These are phyloP conservation scores for Alca torda DNA, from an alignment of 2,797 vertebrate species.

Conservation along the genomic window DNA sequence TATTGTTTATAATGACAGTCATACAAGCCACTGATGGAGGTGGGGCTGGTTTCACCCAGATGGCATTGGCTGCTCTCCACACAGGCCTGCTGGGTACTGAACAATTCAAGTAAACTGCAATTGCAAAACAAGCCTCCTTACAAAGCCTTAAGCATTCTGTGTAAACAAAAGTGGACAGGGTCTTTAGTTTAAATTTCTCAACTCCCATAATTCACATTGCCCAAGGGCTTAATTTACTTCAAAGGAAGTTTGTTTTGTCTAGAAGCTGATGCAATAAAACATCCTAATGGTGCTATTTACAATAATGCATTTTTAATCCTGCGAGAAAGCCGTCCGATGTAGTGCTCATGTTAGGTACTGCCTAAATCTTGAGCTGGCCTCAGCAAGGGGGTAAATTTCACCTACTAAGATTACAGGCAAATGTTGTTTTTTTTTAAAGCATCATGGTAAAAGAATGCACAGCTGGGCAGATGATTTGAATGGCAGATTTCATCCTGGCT, in stretches of 20 bases:
- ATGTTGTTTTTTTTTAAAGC: neutral
- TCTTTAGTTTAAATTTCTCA: slow-evolving; percentile 52
- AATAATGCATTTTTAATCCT: slow-evolving; percentile 44
- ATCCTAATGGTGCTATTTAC: slow-evolving; percentile 43
- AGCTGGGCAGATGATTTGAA: slow-evolving; percentile 53
- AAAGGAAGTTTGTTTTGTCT: slow-evolving; percentile 61
- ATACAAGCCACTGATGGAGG: neutral
- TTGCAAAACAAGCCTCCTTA: slow-evolving; percentile 39
- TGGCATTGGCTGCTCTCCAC: slow-evolving; percentile 2
- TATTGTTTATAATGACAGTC: neutral
- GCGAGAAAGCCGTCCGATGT: neutral
- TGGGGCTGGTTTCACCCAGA: neutral
- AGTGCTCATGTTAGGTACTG: neutral
- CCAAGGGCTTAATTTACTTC: slow-evolving; percentile 59
- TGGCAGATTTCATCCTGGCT: slow-evolving; percentile 20
- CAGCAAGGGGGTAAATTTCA: slow-evolving; percentile 7
- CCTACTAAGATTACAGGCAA: slow-evolving; percentile 37
- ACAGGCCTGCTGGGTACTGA: slow-evolving; percentile 20
- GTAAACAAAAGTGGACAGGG: slow-evolving; percentile 51
- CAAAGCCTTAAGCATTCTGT: slow-evolving; percentile 42
- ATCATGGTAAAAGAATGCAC: slow-evolving; percentile 42
- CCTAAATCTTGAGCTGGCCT: slow-evolving; percentile 11
- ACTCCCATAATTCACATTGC: slow-evolving; percentile 31
- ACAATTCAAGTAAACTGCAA: slow-evolving; percentile 29
- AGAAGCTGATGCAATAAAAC: slow-evolving; percentile 57